Evolutionary conservation across 2,888 invertebrate genomes (phyloP), one percentile per base, ranked within the genome.

Genomic region (Sinohyriopsis cumingii): DNA sequence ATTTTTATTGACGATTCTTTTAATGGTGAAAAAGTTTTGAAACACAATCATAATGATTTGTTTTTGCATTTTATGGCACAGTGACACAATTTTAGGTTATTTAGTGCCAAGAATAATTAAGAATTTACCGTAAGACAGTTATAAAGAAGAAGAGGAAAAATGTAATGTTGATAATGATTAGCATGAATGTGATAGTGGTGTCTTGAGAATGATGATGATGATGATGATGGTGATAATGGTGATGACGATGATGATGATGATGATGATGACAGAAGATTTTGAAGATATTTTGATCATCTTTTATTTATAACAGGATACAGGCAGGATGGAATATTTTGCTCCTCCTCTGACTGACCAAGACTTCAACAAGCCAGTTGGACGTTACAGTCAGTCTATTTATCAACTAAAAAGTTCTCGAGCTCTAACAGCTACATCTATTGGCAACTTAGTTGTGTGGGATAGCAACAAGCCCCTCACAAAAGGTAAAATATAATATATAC

Each of bases 401-500:
- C 84, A 88, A 76, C 73, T 72, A 25, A 84, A 87, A 66, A 86
- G 84, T 56, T 84, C 86, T 5, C 67, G 87, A 18, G 88, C 88
- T n/a, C 80, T 90, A 22, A 89, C 90, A 2, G 90, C 87, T 5
- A 90, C 90, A 3, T 89, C 88, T 55, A 81, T 89, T 59, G 90
- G 90, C 20, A 90, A 90, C 69, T 78, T 90, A 60, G 89, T 90
- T 18, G 89, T 90, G 24, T 90, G 90, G 90, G 90, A 89, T 65
- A 89, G 85, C 71, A 88, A 88, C 77, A 88, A 86, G 78, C 87
- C 89, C 1, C 71, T 86, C 45, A 84, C 85, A 22, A 88, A 87
- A 81, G 84, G 88, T 88, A n/a, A 57, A 57, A 57, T 22, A 57
- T 57, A 24, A 2, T 4, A 0, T 45, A n/a, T n/a, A n/a, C n/a